Evolutionary conservation across 2,888 invertebrate genomes (phyloP).

Genomic region (Caenorhabditis macrosperma): DNA sequence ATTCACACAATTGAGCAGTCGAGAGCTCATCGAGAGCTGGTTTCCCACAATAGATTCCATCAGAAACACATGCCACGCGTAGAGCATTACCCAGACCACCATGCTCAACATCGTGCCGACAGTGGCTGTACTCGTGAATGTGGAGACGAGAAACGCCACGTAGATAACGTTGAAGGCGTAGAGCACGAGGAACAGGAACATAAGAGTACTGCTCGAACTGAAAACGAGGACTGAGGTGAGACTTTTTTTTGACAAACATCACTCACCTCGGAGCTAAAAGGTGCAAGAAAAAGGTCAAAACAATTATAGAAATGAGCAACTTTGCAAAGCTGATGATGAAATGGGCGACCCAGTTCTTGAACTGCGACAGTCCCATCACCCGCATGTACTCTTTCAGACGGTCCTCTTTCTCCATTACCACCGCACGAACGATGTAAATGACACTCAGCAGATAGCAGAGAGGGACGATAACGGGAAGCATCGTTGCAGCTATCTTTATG

Average conservation of each 20-base stretch:
- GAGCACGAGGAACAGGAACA: conserved; percentile 74
- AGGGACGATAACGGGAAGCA: conserved; percentile 87
- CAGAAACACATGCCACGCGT: conserved; percentile 75
- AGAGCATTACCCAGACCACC: conserved; percentile 75
- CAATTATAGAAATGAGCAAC: conserved; percentile 66
- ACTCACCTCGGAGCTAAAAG: conserved; percentile 59
- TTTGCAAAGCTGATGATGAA: conserved; percentile 83
- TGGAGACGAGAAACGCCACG: conserved; percentile 74
- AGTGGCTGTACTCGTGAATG: conserved; percentile 75
- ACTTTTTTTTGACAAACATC: background rate
- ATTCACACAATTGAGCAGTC: conserved; percentile 73
- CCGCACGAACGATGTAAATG: conserved; percentile 87
- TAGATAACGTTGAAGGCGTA: conserved; percentile 73
- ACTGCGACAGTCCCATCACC: conserved; percentile 90
- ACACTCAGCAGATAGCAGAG: conserved; percentile 89
- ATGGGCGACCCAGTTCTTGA: conserved; percentile 92
- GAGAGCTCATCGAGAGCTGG: conserved; percentile 60
- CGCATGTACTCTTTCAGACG: conserved; percentile 91
- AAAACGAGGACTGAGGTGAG: conserved; percentile 13
- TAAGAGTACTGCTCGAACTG: conserved; percentile 66
- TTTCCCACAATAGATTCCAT: conserved; percentile 46
- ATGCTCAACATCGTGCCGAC: conserved; percentile 73
- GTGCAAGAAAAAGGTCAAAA: conserved; percentile 58
- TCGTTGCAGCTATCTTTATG: conserved; percentile 72
- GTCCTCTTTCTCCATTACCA: conserved; percentile 87